phyloP scores from a whole-genome alignment of 92 coral and sea anemone species.

The Zoanthus gigantus region DNA sequence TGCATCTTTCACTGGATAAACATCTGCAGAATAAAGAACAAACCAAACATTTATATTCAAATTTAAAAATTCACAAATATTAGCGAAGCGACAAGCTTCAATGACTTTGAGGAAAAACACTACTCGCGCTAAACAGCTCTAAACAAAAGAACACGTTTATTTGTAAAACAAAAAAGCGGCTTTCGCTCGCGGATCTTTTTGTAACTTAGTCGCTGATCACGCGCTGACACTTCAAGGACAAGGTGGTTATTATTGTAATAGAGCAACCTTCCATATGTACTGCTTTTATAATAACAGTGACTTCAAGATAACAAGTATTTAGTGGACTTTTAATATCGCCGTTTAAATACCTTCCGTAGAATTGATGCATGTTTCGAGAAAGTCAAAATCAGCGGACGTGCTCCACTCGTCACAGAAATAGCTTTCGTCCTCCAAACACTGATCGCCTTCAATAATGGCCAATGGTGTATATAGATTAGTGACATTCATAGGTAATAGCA shows the following conservation, averaged over 20 bases:
- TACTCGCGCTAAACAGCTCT: conserved; percentile 18
- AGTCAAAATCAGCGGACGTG: conserved; percentile 83
- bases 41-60: conserved; percentile 52
- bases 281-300: conserved; percentile 21
- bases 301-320: conserved; percentile 33
- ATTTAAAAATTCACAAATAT: conserved; percentile 39
- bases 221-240: conserved; percentile 45
- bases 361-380: conserved; percentile 80
- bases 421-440: conserved; percentile 87
- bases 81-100: conserved; percentile 34
- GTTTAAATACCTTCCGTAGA: conserved; percentile 75
- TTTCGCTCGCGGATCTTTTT: conserved; percentile 9
- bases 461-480: conserved; percentile 74
- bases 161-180: conserved; percentile 27
- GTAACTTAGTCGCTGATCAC: conserved; percentile 21
- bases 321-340: conserved; percentile 25
- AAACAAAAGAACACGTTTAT: conserved; percentile 44
- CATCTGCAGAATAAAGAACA: conserved; percentile 67
- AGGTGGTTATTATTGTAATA: conserved; percentile 27
- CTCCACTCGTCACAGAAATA: conserved; percentile 91
- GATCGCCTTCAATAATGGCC: conserved; percentile 81
- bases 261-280: conserved; percentile 38
- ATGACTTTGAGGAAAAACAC: conserved; percentile 45
- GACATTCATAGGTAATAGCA: conserved; percentile 76
- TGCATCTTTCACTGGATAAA: conserved; percentile 65